Evolutionary conservation across 2,113 vertebrate genomes (phyloP).

Genomic region (Phaethon lepturus): DNA sequence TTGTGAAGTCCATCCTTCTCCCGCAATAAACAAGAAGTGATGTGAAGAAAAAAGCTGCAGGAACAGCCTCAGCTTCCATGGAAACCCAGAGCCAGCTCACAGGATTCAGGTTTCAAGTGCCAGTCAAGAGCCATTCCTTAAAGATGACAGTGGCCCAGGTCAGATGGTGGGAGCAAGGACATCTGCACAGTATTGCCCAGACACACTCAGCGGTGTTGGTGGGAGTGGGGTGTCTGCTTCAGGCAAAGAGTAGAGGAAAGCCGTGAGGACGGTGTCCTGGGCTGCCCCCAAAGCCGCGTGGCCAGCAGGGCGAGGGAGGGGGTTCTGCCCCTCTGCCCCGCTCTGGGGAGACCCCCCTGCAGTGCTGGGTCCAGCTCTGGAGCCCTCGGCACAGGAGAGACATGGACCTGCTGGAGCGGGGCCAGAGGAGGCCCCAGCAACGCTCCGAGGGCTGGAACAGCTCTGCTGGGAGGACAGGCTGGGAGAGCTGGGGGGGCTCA

Average conservation of each 20-base stretch:
- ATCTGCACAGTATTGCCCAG: rapidly evolving
- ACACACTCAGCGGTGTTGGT: neutral
- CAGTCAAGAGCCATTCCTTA: neutral
- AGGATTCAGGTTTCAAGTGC: neutral
- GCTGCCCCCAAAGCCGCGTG: too few relatives aligned
- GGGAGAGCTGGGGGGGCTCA: too few relatives aligned
- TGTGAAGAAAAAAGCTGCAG: neutral
- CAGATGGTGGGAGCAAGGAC: neutral
- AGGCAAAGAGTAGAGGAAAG: neutral
- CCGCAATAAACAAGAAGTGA: neutral
- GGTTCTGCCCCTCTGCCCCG: too few relatives aligned
- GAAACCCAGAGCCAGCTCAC: neutral
- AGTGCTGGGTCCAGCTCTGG: too few relatives aligned
- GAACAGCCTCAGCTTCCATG: neutral
- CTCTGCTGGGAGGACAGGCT: too few relatives aligned
- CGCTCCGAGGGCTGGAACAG: too few relatives aligned
- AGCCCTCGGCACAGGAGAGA: too few relatives aligned
- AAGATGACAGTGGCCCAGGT: rapidly evolving
- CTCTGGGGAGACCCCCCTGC: too few relatives aligned
- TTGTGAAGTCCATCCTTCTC: too few relatives aligned
- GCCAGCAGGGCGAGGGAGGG: too few relatives aligned
- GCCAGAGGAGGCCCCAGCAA: too few relatives aligned
- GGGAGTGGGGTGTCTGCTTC: neutral
- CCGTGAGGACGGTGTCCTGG: neutral
- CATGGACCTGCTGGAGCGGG: too few relatives aligned